Evolutionary conservation across 2,797 vertebrate genomes (phyloP).

Genomic region (Phoxinus dragarum): DNA sequence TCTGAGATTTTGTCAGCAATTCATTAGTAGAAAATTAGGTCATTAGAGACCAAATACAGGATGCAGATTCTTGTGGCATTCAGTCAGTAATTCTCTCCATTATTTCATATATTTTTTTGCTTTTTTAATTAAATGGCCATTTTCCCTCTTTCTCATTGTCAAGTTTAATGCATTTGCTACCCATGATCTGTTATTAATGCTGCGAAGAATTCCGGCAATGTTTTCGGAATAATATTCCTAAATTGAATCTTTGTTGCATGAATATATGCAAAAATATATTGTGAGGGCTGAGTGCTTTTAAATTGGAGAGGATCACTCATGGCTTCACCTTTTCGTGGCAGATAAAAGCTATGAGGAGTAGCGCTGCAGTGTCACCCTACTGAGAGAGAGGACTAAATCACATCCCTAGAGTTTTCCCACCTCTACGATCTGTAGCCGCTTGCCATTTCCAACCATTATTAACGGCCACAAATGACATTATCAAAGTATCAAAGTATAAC

Average conservation of each 20-base stretch:
- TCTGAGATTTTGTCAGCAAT: conserved; percentile 58
- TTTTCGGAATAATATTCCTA: conserved; percentile 99
- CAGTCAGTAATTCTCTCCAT: conserved; percentile 45
- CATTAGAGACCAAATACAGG: conserved; percentile 55
- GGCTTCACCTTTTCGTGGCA: conserved; percentile 99
- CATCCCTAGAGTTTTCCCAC: conserved; percentile 41
- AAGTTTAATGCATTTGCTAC: conserved; percentile 81
- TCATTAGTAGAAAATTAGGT: conserved; percentile 61
- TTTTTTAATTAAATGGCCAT: conserved; percentile 83
- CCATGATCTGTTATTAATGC: conserved; percentile 85
- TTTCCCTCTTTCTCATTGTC: conserved; percentile 73
- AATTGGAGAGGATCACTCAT: conserved; percentile 99
- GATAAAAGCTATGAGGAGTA: conserved; percentile 99
- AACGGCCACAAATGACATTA: conserved; percentile 40
- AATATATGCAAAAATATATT: conserved; percentile 99
- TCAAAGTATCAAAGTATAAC: background rate
- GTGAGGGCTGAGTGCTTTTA: conserved; percentile 99
- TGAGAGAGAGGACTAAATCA: conserved; percentile 44
- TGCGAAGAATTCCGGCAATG: conserved; percentile 91
- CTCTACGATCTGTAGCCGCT: conserved; percentile 13
- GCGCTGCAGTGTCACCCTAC: conserved; percentile 96
- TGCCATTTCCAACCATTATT: conserved; percentile 42
- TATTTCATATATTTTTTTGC: conserved; percentile 65
- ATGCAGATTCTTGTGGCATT: conserved; percentile 37
- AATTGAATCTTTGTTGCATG: conserved; percentile 99